Evolutionary conservation across 2,888 invertebrate genomes (phyloP).

Genomic region (Acrobasis repandana): DNA sequence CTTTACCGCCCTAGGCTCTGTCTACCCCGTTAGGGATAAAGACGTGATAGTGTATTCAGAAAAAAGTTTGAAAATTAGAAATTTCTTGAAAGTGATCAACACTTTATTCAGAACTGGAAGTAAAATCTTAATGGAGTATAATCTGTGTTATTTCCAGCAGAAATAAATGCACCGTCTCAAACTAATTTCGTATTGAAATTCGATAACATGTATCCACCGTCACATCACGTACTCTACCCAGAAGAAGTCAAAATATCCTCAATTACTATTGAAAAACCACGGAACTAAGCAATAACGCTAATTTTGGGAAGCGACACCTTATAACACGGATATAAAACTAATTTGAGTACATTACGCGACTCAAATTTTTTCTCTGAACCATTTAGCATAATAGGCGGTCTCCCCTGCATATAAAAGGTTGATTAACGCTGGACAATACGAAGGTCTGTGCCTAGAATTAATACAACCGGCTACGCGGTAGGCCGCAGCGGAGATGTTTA

Average conservation of each 20-base stretch:
- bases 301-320: conserved; percentile 15
- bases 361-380: conserved; percentile 68
- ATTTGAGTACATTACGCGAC: conserved; percentile 24
- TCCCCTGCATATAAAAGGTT: conserved; percentile 53
- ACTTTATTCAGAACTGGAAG: no score
- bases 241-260: conserved; percentile 4
- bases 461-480: conserved; percentile 49
- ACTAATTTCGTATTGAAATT: not conserved
- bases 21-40: no score
- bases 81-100: no score
- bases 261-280: conserved; percentile 13
- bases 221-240: conserved; percentile 10
- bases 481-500: conserved; percentile 33
- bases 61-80: no score
- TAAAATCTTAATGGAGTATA: no score
- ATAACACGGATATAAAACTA: conserved; percentile 4
- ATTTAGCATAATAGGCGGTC: conserved; percentile 60
- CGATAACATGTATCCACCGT: not conserved
- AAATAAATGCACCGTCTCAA: no score
- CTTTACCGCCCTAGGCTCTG: no score
- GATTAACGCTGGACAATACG: conserved; percentile 47
- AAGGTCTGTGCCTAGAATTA: conserved; percentile 53
- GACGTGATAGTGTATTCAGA: no score
- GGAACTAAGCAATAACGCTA: conserved; percentile 12
- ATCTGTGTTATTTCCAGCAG: no score